Conservation (phyloP, 2,797 vertebrate species). For the Fringilla coelebs region DNA sequence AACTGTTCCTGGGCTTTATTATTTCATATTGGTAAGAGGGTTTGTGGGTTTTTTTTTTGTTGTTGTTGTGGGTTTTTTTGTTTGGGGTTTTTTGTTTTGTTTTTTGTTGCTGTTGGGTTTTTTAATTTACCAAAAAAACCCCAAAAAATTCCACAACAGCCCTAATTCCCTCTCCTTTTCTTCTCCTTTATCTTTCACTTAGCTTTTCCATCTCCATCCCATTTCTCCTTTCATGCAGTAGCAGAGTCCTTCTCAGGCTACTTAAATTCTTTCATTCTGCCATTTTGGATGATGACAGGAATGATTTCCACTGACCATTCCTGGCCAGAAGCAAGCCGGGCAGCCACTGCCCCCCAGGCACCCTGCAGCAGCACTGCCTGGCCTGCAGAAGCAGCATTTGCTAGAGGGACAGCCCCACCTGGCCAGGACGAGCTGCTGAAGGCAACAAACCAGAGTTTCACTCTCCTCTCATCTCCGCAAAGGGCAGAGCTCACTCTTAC, state of each 20-base stretch:
- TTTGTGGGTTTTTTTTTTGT: no score
- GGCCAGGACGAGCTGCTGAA: accelerated
- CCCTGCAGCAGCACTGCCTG: background rate
- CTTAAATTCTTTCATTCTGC: background rate
- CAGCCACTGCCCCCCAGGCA: background rate
- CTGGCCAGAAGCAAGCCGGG: background rate
- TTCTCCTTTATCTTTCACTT: background rate
- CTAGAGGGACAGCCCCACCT: background rate
- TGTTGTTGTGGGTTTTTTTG: background rate
- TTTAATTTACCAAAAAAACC: background rate
- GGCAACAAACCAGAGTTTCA: background rate
- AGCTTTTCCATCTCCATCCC: background rate
- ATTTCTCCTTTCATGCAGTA: background rate
- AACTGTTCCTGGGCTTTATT: background rate
- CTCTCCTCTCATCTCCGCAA: background rate
- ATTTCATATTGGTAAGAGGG: accelerated
- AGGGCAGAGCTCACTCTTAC: background rate
- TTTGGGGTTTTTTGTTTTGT: background rate
- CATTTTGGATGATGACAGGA: background rate
- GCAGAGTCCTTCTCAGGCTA: background rate
- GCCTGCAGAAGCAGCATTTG: background rate
- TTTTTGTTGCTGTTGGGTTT: background rate
- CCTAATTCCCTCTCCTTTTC: background rate
- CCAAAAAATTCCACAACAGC: background rate
- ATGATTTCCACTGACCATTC: background rate